phyloP scores from a whole-genome alignment of 1,140 invertebrate species.

The Geopemphigus sp. region DNA sequence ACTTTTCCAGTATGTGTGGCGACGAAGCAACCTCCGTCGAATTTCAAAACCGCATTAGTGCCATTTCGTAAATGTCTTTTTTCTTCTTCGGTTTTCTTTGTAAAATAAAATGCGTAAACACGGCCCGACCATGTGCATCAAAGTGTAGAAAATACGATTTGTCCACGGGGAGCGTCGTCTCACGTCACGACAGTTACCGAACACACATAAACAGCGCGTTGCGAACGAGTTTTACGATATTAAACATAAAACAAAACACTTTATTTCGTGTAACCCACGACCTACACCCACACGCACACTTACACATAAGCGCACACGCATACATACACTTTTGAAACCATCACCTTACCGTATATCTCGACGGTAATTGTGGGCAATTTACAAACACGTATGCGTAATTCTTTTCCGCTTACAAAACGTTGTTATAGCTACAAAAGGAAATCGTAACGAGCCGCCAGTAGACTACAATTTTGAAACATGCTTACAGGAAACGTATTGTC shows the following conservation, averaged over 20 bases:
- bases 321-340: not conserved
- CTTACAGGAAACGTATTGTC: too few relatives aligned
- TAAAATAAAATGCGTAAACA: not conserved
- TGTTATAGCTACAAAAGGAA: too few relatives aligned
- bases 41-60: too few relatives aligned
- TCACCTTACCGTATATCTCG: not conserved
- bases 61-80: too few relatives aligned
- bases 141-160: constrained; percentile 16
- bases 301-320: not conserved
- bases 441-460: too few relatives aligned
- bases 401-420: too few relatives aligned
- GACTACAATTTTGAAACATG: too few relatives aligned
- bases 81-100: too few relatives aligned
- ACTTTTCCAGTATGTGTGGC: too few relatives aligned
- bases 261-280: not conserved
- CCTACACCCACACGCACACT: not conserved
- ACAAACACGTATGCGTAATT: too few relatives aligned
- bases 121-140: not conserved
- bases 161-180: not conserved
- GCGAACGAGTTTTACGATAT: not conserved
- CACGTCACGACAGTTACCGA: not conserved
- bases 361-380: not conserved
- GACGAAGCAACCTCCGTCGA: too few relatives aligned
- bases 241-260: constrained; percentile 9
- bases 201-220: not conserved